A percentile compares a stretch with the other conserved stretches of the same genome.
phyloP scores from a whole-genome alignment of 2,797 vertebrate species.

The Sebastes cheni region DNA sequence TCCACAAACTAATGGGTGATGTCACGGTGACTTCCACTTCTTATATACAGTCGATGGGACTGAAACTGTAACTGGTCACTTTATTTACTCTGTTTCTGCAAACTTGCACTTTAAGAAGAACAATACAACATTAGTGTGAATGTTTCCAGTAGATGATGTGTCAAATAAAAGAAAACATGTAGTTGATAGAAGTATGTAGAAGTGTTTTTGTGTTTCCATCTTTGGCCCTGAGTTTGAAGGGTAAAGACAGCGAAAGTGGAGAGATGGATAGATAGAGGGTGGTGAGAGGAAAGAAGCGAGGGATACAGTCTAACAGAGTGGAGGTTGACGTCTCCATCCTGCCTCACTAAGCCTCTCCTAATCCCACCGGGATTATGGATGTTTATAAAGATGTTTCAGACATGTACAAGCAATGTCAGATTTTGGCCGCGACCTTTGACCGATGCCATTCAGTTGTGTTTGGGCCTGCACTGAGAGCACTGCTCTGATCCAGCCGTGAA shows the following conservation, averaged over 20 bases:
- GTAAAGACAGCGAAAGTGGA: background rate
- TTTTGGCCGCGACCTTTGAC: constrained; percentile 35
- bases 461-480: background rate
- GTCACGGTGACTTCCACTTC: too few species aligned
- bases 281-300: constrained; percentile 13
- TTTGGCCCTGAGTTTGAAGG: background rate
- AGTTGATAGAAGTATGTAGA: background rate
- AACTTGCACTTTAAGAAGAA: background rate
- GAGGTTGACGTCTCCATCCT: constrained; percentile 24
- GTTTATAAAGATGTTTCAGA: constrained; percentile 51
- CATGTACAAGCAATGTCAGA: constrained; percentile 34
- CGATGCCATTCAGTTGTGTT: constrained; percentile 4
- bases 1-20: too few species aligned
- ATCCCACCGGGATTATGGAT: constrained; percentile 48
- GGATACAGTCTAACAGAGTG: constrained; percentile 14
- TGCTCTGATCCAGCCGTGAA: constrained; percentile 10
- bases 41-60: background rate
- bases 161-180: background rate
- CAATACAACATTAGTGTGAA: background rate
- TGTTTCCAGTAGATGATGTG: constrained; percentile 1
- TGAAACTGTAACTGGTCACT: background rate
- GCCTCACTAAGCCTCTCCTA: constrained; percentile 38
- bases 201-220: constrained; percentile 12
- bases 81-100: background rate
- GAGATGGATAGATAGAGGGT: constrained; percentile 11